phyloP scores from a whole-genome alignment of 2,888 invertebrate species.

The Acholoe squamosa region DNA sequence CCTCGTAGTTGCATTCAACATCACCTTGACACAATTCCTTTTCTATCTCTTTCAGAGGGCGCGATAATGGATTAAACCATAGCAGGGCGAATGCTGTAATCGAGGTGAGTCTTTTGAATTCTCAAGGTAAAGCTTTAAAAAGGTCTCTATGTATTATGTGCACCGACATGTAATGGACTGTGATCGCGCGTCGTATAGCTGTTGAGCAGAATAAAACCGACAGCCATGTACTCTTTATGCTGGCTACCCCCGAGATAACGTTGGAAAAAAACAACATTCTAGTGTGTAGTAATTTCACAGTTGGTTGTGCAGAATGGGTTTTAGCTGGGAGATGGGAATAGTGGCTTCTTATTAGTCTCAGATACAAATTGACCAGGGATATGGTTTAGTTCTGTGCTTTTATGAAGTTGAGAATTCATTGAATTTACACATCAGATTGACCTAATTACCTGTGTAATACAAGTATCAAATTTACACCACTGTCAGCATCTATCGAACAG shows the following conservation, averaged over 20 bases:
- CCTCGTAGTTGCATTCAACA: too few relatives aligned
- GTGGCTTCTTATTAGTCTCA: too few relatives aligned
- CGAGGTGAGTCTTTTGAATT: conserved; percentile 24
- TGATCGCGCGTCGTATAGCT: neutral
- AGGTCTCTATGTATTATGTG: neutral
- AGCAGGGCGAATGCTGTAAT: neutral
- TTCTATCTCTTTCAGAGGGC: neutral
- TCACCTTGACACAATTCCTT: neutral
- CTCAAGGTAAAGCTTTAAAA: neutral
- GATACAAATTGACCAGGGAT: too few relatives aligned
- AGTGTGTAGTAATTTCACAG: neutral
- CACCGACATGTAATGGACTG: neutral
- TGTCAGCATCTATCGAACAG: too few relatives aligned
- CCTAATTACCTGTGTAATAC: too few relatives aligned
- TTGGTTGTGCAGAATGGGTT: neutral
- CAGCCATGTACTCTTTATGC: neutral
- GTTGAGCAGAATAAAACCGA: neutral
- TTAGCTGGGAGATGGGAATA: neutral
- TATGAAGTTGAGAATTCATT: too few relatives aligned
- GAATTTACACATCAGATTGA: too few relatives aligned
- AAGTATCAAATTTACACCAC: too few relatives aligned
- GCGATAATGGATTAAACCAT: neutral
- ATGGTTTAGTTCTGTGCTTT: too few relatives aligned
- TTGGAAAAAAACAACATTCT: neutral
- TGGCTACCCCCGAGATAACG: neutral